Evolutionary conservation across 2,888 invertebrate genomes (phyloP), one percentile per base, ranked within the genome.

Genomic region (Silvanus unidentatus): DNA sequence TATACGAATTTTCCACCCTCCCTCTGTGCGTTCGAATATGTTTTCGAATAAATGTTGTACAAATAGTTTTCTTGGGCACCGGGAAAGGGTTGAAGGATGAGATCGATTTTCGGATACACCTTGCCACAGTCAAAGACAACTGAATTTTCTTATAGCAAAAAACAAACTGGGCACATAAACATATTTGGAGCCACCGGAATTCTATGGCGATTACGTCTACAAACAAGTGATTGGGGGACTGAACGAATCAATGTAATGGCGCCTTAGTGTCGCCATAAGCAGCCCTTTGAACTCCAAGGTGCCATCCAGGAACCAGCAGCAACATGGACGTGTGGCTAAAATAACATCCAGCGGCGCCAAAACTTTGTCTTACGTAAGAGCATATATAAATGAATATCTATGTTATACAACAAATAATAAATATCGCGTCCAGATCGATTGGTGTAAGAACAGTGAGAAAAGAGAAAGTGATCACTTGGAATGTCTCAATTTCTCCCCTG

Each of bases 211-310:
- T 37, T 37, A 53, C 50, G 53, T 50, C 58, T 56, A 58, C 59
- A 59, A 61, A 57, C 59, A 57, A 57, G 57, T 57, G 60, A 60
- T 61, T 53, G 49, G 51, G 49, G 51, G 50, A 12, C 45, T 48
- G 52, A 43, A 42, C 44, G 57, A 59, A 60, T 62, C 62, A 61
- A 61, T 62, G 60, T 58, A 46, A 55, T 50, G 63, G 63, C 62
- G 62, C 58, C 63, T 56, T 48, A 27, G 54, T 47, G 61, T 53
- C 62, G 61, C 57, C 58, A 44, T 45, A 52, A 49, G 47, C 49
- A 48, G 49, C 53, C 55, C 50, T 49, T 47, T 44, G 45, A 49
- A 43, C 43, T 42, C 48, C 9, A 52, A 55, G 55, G 55, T 55
- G 53, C 49, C 49, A 43, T 52, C 47, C 48, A 50, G 50, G 44